Conservation (phyloP, 2,797 vertebrate species). For the Hypotaenidia philippensis region DNA sequence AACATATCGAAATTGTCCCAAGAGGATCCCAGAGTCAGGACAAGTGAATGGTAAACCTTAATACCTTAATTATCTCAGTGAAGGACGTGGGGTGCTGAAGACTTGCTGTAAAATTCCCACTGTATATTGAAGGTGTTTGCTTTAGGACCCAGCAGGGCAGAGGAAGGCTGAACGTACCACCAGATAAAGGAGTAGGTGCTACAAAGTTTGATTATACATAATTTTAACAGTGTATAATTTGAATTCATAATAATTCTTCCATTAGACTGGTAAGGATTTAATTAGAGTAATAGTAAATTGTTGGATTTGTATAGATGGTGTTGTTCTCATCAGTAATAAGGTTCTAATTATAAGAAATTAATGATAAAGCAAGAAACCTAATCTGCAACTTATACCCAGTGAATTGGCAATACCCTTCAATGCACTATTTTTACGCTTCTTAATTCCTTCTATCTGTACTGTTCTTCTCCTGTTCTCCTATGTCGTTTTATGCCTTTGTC, state of each 20-base stretch:
- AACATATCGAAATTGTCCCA: not conserved
- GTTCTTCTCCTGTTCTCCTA: not conserved
- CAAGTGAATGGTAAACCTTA: not conserved
- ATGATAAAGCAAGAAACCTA: not conserved
- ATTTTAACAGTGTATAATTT: not conserved
- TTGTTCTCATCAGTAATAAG: not conserved
- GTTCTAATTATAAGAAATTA: not conserved
- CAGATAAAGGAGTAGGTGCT: not conserved
- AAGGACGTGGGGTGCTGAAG: not conserved
- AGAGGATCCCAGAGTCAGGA: not conserved
- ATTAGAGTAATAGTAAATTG: not conserved
- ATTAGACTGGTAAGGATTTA: not conserved
- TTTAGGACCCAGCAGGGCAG: not conserved
- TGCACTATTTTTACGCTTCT: not conserved
- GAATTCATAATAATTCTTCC: not conserved
- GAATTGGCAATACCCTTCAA: not conserved
- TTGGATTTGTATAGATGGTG: accelerated
- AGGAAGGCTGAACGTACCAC: not conserved
- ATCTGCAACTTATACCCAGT: not conserved
- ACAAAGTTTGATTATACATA: not conserved
- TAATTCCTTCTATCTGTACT: not conserved
- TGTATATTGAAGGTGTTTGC: not conserved
- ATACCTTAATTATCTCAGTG: not conserved
- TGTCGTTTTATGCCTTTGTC: not conserved
- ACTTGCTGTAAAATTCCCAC: not conserved